phyloP scores from a whole-genome alignment of 1,140 invertebrate species.

The Ips nitidus region DNA sequence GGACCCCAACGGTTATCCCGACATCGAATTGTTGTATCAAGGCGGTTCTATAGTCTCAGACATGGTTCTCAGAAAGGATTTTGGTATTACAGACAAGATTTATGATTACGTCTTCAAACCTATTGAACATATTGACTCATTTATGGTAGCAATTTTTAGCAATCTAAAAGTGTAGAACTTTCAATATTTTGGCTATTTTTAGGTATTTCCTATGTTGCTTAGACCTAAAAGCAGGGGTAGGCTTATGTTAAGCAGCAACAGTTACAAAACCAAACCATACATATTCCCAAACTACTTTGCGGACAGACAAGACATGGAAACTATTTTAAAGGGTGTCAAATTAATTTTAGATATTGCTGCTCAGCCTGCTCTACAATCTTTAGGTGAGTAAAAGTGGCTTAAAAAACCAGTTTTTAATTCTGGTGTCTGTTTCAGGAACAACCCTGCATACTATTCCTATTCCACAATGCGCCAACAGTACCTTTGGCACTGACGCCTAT shows the following conservation, averaged over 20 bases:
- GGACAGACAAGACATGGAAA: slow-evolving; percentile 54
- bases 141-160: slow-evolving; percentile 40
- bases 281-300: slow-evolving; percentile 81
- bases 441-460: slow-evolving; percentile 64
- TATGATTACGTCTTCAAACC: slow-evolving; percentile 51
- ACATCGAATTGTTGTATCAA: slow-evolving; percentile 73
- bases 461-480: slow-evolving; percentile 72
- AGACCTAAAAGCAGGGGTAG: slow-evolving; percentile 72
- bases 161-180: background rate
- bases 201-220: slow-evolving; percentile 62
- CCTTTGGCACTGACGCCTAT: slow-evolving; percentile 75
- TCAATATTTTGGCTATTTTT: background rate
- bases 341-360: slow-evolving; percentile 46
- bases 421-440: slow-evolving; percentile 40
- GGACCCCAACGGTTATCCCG: slow-evolving; percentile 66
- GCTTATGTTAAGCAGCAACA: slow-evolving; percentile 63
- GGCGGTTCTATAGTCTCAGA: slow-evolving; percentile 52
- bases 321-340: slow-evolving; percentile 50
- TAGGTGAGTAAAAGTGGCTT: slow-evolving; percentile 21
- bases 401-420: slow-evolving; percentile 3
- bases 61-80: slow-evolving; percentile 51
- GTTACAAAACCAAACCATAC: slow-evolving; percentile 76
- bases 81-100: slow-evolving; percentile 51
- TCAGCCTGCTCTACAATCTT: slow-evolving; percentile 49
- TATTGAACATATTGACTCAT: slow-evolving; percentile 45